Percentiles rank a stretch among this genome's conserved stretches.
Evolutionary conservation across 2,888 invertebrate species (phyloP).

Genomic region (Bibio marci): DNA sequence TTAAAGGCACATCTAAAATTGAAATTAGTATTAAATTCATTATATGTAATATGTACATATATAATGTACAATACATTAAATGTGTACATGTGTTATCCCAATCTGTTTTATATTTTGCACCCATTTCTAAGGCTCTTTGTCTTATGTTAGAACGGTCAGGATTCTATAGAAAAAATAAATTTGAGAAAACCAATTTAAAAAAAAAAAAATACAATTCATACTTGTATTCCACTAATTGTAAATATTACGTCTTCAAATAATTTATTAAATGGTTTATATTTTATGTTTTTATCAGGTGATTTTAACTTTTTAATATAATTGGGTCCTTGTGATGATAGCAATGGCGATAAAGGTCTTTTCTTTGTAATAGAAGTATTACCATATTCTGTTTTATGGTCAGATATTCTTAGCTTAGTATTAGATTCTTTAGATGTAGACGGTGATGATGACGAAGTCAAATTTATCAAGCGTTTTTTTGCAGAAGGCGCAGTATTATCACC

Average conservation of each 20-base stretch:
- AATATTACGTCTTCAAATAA: slow-evolving; percentile 51
- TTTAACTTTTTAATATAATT: slow-evolving; percentile 19
- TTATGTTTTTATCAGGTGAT: slow-evolving; percentile 10
- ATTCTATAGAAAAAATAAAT: slow-evolving; percentile 34
- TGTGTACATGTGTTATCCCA: slow-evolving; percentile 67
- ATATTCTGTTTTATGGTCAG: not conserved
- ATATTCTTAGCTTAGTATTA: too few species aligned
- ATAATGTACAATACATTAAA: too few species aligned
- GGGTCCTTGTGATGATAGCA: slow-evolving; percentile 12
- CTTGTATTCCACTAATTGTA: slow-evolving; percentile 66
- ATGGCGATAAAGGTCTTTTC: slow-evolving; percentile 10
- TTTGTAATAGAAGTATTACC: not conserved
- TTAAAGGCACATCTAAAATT: slow-evolving; percentile 64
- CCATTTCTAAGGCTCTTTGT: slow-evolving; percentile 52
- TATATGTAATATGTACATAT: too few species aligned
- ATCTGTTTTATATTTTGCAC: slow-evolving; percentile 58
- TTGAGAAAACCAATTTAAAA: not conserved
- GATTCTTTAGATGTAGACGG: too few species aligned
- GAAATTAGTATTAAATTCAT: too few species aligned
- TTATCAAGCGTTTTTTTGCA: slow-evolving; percentile 12
- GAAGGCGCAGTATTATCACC: too few species aligned
- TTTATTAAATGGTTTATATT: slow-evolving; percentile 35
- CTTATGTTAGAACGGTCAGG: slow-evolving; percentile 54
- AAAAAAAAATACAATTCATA: slow-evolving; percentile 6
- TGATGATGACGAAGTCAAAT: too few species aligned